These are phyloP conservation scores for Scomber scombrus DNA, from an alignment of 2,113 vertebrate genomes.

Conservation along the genomic window DNA sequence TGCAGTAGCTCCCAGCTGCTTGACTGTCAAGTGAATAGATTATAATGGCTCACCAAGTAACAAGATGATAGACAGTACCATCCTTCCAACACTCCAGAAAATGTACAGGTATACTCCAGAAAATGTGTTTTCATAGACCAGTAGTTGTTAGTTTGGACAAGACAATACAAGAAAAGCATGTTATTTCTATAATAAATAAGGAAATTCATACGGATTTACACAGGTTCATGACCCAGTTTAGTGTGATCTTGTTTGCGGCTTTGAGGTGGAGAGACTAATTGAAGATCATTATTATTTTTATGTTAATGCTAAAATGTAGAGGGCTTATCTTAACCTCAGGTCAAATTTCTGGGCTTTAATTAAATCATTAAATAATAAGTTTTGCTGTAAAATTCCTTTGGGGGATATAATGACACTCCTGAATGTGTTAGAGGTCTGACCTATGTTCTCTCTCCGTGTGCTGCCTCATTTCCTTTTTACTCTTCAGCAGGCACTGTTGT, in stretches of 20 bases:
- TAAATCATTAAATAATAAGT: slow-evolving; percentile 70
- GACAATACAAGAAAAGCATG: slow-evolving; percentile 31
- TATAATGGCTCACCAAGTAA: slow-evolving; percentile 29
- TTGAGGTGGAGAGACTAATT: slow-evolving; percentile 73
- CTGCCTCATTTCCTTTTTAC: slow-evolving; percentile 38
- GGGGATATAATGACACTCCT: slow-evolving; percentile 49
- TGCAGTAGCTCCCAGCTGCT: not conserved
- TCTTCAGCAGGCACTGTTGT: not conserved
- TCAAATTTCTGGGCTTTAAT: slow-evolving; percentile 65
- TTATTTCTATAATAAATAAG: slow-evolving; percentile 52
- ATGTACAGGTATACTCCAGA: not conserved
- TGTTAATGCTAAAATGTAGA: slow-evolving; percentile 62
- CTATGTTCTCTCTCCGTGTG: slow-evolving; percentile 18
- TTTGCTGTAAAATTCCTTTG: slow-evolving; percentile 38
- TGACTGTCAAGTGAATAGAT: slow-evolving; percentile 33
- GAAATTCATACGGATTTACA: slow-evolving; percentile 58
- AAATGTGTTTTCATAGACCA: slow-evolving; percentile 48
- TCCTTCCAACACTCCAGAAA: not conserved
- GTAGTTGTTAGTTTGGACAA: slow-evolving; percentile 32
- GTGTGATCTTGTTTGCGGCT: slow-evolving; percentile 51
- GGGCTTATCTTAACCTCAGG: slow-evolving; percentile 61
- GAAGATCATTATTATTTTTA: slow-evolving; percentile 72
- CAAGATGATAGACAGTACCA: slow-evolving; percentile 8
- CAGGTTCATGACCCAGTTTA: slow-evolving; percentile 67
- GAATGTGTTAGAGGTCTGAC: slow-evolving; percentile 37